A percentile compares a stretch with the other conserved stretches of the same genome.
These are phyloP conservation scores for Oryzias javanicus DNA, from an alignment of 2,113 vertebrate genomes.

Conservation along the genomic window DNA sequence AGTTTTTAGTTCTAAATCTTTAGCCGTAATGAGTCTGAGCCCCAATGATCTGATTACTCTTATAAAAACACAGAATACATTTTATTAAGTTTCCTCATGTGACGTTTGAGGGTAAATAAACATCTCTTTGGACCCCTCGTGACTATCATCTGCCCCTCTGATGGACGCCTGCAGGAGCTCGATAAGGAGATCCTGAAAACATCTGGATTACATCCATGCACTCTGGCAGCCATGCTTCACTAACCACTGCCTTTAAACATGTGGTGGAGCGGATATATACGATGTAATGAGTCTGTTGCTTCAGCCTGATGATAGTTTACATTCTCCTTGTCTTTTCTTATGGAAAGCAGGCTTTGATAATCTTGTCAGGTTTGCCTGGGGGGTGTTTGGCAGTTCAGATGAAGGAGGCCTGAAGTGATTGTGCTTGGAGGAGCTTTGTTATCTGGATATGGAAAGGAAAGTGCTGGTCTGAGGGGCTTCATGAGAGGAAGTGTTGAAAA, in stretches of 20 bases:
- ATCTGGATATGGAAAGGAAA: slow-evolving; percentile 1
- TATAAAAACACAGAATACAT: too few species aligned
- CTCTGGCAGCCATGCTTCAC: slow-evolving; percentile 33
- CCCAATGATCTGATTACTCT: too few species aligned
- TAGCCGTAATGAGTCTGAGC: too few species aligned
- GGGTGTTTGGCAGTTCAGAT: slow-evolving; percentile 19
- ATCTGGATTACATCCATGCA: slow-evolving; percentile 55
- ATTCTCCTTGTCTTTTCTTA: slow-evolving; percentile 18
- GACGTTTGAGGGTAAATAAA: not conserved
- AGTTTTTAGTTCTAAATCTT: too few species aligned
- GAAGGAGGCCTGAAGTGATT: not conserved
- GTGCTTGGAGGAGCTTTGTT: not conserved
- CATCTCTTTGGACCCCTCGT: not conserved
- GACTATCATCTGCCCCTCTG: slow-evolving; percentile 19
- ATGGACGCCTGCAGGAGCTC: slow-evolving; percentile 19
- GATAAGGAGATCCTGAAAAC: slow-evolving; percentile 42
- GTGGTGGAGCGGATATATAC: slow-evolving; percentile 59
- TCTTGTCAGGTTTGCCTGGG: slow-evolving; percentile 20
- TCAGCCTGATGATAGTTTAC: slow-evolving; percentile 20
- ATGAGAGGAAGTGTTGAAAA: not conserved
- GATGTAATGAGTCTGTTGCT: slow-evolving; percentile 39
- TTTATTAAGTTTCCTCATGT: too few species aligned
- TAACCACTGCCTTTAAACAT: slow-evolving; percentile 64
- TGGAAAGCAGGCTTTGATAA: slow-evolving; percentile 47
- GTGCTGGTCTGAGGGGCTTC: not conserved